Conservation (phyloP, 1,140 invertebrate genomes). For the Epicauta chinensis region DNA sequence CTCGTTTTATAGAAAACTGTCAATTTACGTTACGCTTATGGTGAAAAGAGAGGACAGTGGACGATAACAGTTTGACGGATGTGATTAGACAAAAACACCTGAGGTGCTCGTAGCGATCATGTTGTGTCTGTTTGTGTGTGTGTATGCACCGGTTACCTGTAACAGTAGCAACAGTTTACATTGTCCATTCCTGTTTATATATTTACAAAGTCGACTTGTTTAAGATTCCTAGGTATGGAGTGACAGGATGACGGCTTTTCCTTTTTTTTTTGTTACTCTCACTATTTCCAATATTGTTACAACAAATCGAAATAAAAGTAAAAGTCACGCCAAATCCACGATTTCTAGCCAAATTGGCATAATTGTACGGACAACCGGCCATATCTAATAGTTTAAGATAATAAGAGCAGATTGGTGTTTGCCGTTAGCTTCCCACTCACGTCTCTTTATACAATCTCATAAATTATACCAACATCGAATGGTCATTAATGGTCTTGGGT, state of each 20-base stretch:
- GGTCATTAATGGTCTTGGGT: conserved; percentile 36
- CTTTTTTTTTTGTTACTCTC: neutral
- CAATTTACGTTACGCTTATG: conserved; percentile 9
- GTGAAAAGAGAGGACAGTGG: neutral
- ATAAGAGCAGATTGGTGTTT: conserved; percentile 28
- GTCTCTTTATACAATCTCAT: conserved; percentile 24
- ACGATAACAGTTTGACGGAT: conserved; percentile 4
- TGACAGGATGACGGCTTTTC: conserved; percentile 6
- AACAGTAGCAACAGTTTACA: neutral
- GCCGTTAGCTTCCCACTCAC: conserved; percentile 32
- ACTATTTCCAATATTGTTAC: neutral
- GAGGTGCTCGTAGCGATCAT: conserved; percentile 10
- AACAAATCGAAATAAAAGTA: too few relatives aligned
- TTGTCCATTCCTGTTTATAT: conserved; percentile 10
- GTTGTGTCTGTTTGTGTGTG: too few relatives aligned
- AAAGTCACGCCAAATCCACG: too few relatives aligned
- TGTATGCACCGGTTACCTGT: too few relatives aligned
- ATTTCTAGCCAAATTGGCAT: too few relatives aligned
- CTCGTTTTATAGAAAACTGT: conserved; percentile 4
- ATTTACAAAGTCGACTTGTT: conserved; percentile 7
- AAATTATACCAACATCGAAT: conserved; percentile 37
- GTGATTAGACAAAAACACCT: conserved; percentile 11
- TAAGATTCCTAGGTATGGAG: conserved; percentile 11
- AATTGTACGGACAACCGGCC: neutral
- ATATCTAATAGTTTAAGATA: conserved; percentile 35